These are phyloP conservation scores for Brenthis hecate DNA, from an alignment of 2,888 invertebrate species.

Conservation along the genomic window DNA sequence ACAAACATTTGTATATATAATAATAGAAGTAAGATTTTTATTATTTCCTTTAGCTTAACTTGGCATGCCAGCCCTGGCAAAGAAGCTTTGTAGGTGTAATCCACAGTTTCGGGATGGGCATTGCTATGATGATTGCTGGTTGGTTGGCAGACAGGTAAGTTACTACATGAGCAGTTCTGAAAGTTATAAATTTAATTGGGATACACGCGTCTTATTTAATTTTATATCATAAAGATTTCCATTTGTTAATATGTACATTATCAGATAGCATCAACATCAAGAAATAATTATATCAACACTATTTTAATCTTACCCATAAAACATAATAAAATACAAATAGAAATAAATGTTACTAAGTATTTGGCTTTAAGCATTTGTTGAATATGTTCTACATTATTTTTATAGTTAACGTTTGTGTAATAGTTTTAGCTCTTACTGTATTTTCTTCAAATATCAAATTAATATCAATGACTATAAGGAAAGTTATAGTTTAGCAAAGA, in stretches of 20 bases:
- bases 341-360: slow-evolving; percentile 2
- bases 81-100: slow-evolving; percentile 62
- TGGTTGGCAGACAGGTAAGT: slow-evolving; percentile 63
- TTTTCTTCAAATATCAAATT: too few species aligned
- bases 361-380: not conserved
- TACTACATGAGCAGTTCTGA: not conserved
- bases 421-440: too few species aligned
- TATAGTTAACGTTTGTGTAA: too few species aligned
- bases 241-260: too few species aligned
- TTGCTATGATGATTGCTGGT: slow-evolving; percentile 60
- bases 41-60: slow-evolving; percentile 51
- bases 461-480: too few species aligned
- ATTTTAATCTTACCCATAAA: slow-evolving; percentile 2
- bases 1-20: not conserved
- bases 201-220: not conserved
- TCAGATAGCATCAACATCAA: not conserved
- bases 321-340: slow-evolving; percentile 4
- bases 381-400: too few species aligned
- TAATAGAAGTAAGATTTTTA: not conserved
- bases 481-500: too few species aligned
- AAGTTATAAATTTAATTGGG: not conserved
- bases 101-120: slow-evolving; percentile 61
- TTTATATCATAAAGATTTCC: not conserved
- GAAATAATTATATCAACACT: not conserved
- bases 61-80: slow-evolving; percentile 66